A percentile compares a stretch with the other conserved stretches of the same genome.
Evolutionary conservation across 2,113 vertebrate species (phyloP).

Genomic region (Nestor notabilis): DNA sequence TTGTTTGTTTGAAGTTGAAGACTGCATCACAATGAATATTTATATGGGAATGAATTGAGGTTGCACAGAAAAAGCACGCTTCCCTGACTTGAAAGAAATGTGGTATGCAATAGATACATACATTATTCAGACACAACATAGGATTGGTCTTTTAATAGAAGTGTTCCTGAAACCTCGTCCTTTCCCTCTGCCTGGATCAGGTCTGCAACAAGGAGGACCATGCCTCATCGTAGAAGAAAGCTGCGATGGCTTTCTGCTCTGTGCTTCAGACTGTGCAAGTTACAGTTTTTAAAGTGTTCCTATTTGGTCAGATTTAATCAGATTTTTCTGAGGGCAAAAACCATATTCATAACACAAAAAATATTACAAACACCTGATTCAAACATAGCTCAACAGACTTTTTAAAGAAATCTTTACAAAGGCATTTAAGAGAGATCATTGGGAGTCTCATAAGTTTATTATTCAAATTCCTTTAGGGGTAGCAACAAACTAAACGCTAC

Average conservation of each 20-base stretch:
- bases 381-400: background rate
- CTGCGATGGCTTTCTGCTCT: background rate
- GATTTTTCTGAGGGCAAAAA: background rate
- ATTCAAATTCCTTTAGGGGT: background rate
- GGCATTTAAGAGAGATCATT: background rate
- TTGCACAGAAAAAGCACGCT: slow-evolving; percentile 48
- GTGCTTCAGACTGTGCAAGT: background rate
- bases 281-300: background rate
- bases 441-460: background rate
- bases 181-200: background rate
- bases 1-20: slow-evolving; percentile 47
- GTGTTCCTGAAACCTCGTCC: background rate
- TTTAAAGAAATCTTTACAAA: background rate
- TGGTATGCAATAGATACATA: background rate
- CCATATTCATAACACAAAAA: background rate
- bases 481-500: background rate
- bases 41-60: slow-evolving; percentile 46
- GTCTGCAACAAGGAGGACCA: background rate
- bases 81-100: slow-evolving; percentile 46
- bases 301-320: background rate
- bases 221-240: rapidly evolving
- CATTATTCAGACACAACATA: slow-evolving; percentile 25
- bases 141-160: slow-evolving; percentile 49
- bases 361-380: background rate
- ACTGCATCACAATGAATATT: slow-evolving; percentile 50